Base-by-base conservation (phyloP, 1,140 invertebrate genomes). In the Philotrypesis tridentata region DNA sequence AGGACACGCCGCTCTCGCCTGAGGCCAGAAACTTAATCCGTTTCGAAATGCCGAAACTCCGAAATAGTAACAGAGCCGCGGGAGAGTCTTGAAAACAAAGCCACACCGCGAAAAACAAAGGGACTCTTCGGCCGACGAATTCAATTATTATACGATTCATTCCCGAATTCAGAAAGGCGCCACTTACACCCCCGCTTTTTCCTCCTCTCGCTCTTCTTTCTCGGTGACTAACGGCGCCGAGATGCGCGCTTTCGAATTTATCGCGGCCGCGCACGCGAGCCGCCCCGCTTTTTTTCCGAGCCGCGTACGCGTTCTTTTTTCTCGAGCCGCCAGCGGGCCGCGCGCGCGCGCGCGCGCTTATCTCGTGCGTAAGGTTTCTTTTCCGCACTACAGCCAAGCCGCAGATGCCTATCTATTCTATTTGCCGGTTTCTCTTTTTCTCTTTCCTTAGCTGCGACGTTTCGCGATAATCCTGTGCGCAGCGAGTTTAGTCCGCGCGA, bases 201-300 rank as follows among this genome's bases (percentile, higher is more conserved):
- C 6, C 48, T 55, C 17, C 21, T 0, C 21, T 6, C 21, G n/a
- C 21, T 29, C 27, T 65, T 27, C 61, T 6, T 23, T 61, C 55
- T 61, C 60, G 60, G 11, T 29, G 61, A 27, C 27, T 65, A 27
- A 65, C 61, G 61, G 61, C 61, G 3, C 61, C 25, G 61, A 65
- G 27, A 29, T 25, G 61, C 61, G 61, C 61, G 23, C 61, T 25
- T 65, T 65, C 61, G 61, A 65, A 65, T 65, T 65, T 65, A 65
- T 65, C 61, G 61, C 61, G 14, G 25, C 61, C 61, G 61, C 23
- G 61, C 61, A 65, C 61, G 61, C 61, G 61, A 65, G 48, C 48
- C 6, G 48, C 48, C 6, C 61, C 61, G n/a, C 6, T 65, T 65
- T 65, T 65, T 65, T 65, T 65, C 61, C 23, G 61, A n/a, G 9